These are phyloP conservation scores for Hyposoter didymator DNA, from an alignment of 2,888 invertebrate genomes.

Conservation along the genomic window DNA sequence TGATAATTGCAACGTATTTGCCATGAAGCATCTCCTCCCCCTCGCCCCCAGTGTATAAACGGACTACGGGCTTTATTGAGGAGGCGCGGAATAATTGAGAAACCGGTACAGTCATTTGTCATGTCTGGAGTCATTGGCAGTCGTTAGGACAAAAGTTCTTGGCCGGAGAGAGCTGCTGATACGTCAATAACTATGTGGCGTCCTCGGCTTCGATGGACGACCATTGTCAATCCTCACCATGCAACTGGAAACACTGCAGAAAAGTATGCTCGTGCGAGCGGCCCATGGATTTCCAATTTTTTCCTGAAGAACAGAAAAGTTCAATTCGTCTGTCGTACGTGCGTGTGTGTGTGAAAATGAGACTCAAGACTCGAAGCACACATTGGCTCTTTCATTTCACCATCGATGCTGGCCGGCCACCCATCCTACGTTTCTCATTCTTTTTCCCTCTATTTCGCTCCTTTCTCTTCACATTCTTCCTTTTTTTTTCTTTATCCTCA, in stretches of 20 bases:
- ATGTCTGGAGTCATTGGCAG: conserved; percentile 25
- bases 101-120: conserved; percentile 22
- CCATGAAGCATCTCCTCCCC: conserved; percentile 66
- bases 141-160: conserved; percentile 4
- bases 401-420: conserved; percentile 10
- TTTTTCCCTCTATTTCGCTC: conserved; percentile 2
- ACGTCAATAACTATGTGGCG: conserved; percentile 19
- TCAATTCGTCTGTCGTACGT: conserved; percentile 5
- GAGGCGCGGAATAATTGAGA: conserved; percentile 56
- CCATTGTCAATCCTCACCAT: background rate
- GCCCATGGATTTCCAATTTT: conserved; percentile 65
- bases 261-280: conserved; percentile 47
- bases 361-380: conserved; percentile 47
- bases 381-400: conserved; percentile 47
- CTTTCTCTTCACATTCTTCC: background rate
- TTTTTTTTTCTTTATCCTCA: background rate
- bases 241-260: conserved; percentile 8
- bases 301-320: conserved; percentile 36
- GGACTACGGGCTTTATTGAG: conserved; percentile 76
- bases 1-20: conserved; percentile 82
- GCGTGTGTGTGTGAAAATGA: conserved; percentile 43
- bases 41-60: conserved; percentile 76
- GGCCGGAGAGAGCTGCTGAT: background rate
- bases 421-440: background rate
- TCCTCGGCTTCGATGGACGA: conserved; percentile 12